Percentiles rank a stretch among this genome's conserved stretches.
Conservation (phyloP, 2,888 invertebrate species). For the Drosophila emarginata region DNA sequence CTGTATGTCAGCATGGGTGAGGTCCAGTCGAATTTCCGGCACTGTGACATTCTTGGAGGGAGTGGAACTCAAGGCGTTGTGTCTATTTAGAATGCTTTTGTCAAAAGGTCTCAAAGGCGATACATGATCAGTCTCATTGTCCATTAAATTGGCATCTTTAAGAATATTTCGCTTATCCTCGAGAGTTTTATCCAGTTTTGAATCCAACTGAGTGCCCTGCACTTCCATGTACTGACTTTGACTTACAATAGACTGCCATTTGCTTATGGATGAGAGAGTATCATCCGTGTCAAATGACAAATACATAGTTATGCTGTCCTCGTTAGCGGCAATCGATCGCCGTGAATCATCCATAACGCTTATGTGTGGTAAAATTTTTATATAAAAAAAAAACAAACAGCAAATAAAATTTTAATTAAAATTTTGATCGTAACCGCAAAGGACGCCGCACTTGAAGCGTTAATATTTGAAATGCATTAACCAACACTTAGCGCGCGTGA, state of each 20-base stretch:
- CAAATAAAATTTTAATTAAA: neutral
- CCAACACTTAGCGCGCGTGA: slow-evolving; percentile 54
- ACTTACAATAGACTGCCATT: slow-evolving; percentile 62
- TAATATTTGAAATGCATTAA: slow-evolving; percentile 62
- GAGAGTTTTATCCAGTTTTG: slow-evolving; percentile 54
- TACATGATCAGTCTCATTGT: slow-evolving; percentile 29
- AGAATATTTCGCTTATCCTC: slow-evolving; percentile 49
- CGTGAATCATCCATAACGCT: slow-evolving; percentile 60
- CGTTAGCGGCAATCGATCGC: slow-evolving; percentile 45
- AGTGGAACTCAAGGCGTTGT: slow-evolving; percentile 75
- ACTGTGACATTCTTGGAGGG: slow-evolving; percentile 61
- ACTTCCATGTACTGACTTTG: slow-evolving; percentile 48
- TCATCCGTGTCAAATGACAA: slow-evolving; percentile 76
- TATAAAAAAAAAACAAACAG: neutral
- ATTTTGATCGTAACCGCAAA: slow-evolving; percentile 7
- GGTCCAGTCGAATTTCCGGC: slow-evolving; percentile 1
- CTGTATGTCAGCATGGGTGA: slow-evolving; percentile 4
- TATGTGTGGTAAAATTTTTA: neutral
- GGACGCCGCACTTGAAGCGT: slow-evolving; percentile 67
- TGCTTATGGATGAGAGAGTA: slow-evolving; percentile 58
- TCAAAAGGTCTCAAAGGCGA: slow-evolving; percentile 67
- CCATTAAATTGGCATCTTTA: slow-evolving; percentile 30
- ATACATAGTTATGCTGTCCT: slow-evolving; percentile 71
- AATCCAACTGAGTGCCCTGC: slow-evolving; percentile 40
- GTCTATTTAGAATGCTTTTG: slow-evolving; percentile 69